A percentile compares a stretch with the other conserved stretches of the same genome.
Evolutionary conservation across 2,797 vertebrate species (phyloP).

Genomic region (Pygocentrus nattereri): DNA sequence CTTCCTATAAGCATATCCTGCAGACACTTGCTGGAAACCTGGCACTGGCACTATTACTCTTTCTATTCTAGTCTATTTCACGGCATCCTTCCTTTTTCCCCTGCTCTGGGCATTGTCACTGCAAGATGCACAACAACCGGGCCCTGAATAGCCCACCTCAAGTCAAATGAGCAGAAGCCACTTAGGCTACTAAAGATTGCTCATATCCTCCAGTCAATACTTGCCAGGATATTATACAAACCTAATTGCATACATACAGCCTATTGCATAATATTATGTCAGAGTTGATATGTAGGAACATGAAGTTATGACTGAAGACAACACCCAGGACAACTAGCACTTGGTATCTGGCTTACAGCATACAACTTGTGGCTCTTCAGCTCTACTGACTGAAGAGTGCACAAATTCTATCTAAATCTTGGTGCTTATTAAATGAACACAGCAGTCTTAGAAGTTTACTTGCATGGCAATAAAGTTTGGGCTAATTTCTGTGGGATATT

Average conservation of each 20-base stretch:
- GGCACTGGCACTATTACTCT: conserved; percentile 47
- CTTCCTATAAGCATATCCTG: conserved; percentile 66
- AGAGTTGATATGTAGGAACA: background rate
- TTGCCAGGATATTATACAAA: background rate
- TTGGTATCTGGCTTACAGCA: background rate
- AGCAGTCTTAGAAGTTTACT: background rate
- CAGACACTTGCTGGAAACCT: conserved; percentile 57
- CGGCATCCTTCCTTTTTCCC: conserved; percentile 19
- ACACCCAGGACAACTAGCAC: background rate
- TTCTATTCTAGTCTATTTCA: conserved; percentile 59
- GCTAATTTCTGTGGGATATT: background rate
- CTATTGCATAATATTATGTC: background rate
- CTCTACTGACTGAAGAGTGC: background rate
- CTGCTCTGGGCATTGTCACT: conserved; percentile 1
- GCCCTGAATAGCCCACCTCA: background rate
- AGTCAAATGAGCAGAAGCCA: background rate
- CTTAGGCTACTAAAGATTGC: too few species aligned
- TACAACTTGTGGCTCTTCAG: background rate
- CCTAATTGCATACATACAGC: background rate
- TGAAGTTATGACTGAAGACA: background rate
- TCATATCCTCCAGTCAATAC: background rate
- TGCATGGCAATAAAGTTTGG: background rate
- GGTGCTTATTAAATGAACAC: background rate
- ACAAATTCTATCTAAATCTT: background rate
- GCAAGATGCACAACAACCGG: conserved; percentile 7